Conservation (phyloP, 2,888 invertebrate species). For the Hydropsyche betteni region DNA sequence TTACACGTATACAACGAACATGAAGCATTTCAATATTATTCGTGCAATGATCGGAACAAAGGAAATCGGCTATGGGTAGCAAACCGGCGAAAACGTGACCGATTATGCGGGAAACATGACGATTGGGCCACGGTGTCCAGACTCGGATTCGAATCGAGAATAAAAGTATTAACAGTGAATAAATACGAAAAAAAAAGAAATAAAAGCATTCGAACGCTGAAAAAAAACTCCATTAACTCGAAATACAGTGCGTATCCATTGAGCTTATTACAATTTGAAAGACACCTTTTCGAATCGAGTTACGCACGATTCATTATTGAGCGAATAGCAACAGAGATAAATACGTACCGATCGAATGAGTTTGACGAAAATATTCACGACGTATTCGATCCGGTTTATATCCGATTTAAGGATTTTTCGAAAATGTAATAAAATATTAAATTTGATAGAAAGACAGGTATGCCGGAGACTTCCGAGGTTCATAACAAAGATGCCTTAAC, state of each 20-base stretch:
- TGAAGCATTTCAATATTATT: conserved; percentile 37
- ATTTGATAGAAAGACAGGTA: background rate
- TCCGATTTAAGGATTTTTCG: too few species aligned
- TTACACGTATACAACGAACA: conserved; percentile 9
- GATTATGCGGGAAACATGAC: conserved; percentile 39
- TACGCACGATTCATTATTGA: conserved; percentile 18
- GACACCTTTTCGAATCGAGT: conserved; percentile 29
- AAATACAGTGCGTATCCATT: conserved; percentile 24
- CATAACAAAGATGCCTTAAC: conserved; percentile 32
- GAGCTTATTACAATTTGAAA: conserved; percentile 26
- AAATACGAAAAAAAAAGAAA: conserved; percentile 1
- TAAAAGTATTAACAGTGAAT: conserved; percentile 6
- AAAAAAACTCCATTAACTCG: conserved; percentile 13
- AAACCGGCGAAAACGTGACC: conserved; percentile 42
- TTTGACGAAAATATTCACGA: too few species aligned
- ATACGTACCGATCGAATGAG: too few species aligned
- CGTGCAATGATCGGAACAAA: conserved; percentile 41
- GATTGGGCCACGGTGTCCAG: conserved; percentile 26
- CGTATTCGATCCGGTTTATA: too few species aligned
- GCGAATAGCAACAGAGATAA: conserved; percentile 2
- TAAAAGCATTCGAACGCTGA: background rate
- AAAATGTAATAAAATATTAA: too few species aligned
- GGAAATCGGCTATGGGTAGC: conserved; percentile 40
- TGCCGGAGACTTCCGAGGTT: background rate
- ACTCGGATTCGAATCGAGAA: conserved; percentile 27